phyloP scores from a whole-genome alignment of 2,888 invertebrate genomes.

The Calliscelio sp. region DNA sequence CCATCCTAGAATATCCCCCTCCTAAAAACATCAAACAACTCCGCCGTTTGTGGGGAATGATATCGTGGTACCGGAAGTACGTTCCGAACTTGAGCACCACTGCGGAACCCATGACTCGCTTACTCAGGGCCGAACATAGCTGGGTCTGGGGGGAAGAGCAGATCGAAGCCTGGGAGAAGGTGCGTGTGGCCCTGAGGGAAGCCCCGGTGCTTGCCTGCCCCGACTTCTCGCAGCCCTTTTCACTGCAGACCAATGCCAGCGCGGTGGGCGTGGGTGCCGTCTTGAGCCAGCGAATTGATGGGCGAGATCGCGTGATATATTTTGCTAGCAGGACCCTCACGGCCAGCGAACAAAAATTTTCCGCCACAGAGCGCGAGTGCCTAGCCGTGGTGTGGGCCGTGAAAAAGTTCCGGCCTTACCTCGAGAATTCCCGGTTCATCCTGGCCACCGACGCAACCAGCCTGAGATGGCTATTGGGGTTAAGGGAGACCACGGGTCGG shows the following conservation, averaged over 20 bases:
- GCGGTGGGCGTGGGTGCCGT: background rate
- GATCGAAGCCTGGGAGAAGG: background rate
- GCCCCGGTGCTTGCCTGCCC: background rate
- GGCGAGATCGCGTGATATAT: background rate
- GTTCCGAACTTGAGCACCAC: background rate
- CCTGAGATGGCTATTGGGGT: background rate
- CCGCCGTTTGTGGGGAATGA: background rate
- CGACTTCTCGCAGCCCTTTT: background rate
- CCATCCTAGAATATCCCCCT: background rate
- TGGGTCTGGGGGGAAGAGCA: background rate
- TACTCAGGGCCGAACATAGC: background rate
- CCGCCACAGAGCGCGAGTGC: background rate
- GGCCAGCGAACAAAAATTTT: background rate
- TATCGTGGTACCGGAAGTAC: constrained; percentile 4
- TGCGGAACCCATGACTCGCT: background rate
- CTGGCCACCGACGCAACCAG: background rate
- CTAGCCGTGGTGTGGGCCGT: background rate
- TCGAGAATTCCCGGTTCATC: background rate
- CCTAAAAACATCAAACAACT: background rate
- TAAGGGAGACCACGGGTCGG: background rate
- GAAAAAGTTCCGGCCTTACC: background rate
- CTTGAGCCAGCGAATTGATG: background rate
- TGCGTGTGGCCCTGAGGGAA: background rate
- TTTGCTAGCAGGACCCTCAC: background rate
- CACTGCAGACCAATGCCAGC: background rate